Evolutionary conservation across 2,113 vertebrate species (phyloP), one percentile per base, ranked within the genome.

Genomic region (Ptilorrhoa leucosticta): DNA sequence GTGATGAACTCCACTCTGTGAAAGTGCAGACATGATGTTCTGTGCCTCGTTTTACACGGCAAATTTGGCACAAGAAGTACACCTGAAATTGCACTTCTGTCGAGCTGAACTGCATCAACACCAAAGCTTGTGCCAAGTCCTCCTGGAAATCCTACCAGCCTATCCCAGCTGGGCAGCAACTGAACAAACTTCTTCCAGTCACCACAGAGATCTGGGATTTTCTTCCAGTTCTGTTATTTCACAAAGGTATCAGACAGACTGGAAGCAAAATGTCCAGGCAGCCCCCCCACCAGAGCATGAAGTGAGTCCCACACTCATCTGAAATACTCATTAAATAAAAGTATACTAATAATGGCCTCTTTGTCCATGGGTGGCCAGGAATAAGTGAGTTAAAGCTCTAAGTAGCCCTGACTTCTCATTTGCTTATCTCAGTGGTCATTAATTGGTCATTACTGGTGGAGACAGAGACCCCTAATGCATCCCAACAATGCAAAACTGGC

Each of bases 381-480:
- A 92, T 83, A 66, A 65, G 70, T 12, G 50, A 93, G 39, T 92
- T 73, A 94, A 94, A 93, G 58, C 33, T 77, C 71, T 47, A 40
- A 83, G 71, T 4, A 88, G 79, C 71, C 79, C 35, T 65, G 54
- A 63, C 63, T 92, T 86, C 66, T 45, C 4, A 1, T 69, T 51
- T 80, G 50, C 44, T 85, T 76, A 90, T 79, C 89, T 96, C 75
- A 83, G n/a, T 60, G 66, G 71, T 93, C 78, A 83, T 94, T 90
- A 96, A 70, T 11, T 73, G 86, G 66, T 83, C 77, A 77, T 85
- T 91, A 93, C 58, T 77, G 24, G 50, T 39, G 12, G 57, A 84
- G 53, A 91, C 6, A 57, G 69, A 83, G 50, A 56, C 22, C 20
- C 23, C n/a, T 61, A 79, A 88, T 64, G 61, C 53, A 82, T 65